Conservation (phyloP, 2,797 vertebrate genomes). For the Falco berigora region DNA sequence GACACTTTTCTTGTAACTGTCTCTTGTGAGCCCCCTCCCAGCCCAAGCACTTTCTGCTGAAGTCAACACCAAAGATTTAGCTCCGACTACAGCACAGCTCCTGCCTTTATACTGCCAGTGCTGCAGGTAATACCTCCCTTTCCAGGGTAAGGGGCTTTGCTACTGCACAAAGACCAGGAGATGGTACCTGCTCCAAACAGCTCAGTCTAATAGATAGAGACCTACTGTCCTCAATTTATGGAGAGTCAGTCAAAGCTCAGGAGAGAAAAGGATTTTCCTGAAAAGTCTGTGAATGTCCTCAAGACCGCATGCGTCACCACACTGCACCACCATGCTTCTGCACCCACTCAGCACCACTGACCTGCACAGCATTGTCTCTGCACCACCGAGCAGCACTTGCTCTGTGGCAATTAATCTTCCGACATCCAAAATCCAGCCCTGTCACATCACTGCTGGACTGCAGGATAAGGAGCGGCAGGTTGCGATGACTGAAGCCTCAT, state of each 20-base stretch:
- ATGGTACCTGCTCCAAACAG: background rate
- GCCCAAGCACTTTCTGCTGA: background rate
- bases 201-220: background rate
- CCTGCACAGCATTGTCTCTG: background rate
- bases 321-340: background rate
- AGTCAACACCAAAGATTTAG: background rate
- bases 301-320: rapidly evolving
- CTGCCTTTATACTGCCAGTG: background rate
- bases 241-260: background rate
- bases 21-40: background rate
- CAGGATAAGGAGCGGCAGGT: background rate
- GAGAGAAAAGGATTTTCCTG: background rate
- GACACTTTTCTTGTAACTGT: background rate
- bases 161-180: background rate
- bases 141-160: background rate
- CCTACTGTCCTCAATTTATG: background rate
- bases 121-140: background rate
- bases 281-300: background rate
- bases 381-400: rapidly evolving
- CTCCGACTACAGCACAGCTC: rapidly evolving
- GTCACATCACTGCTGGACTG: background rate
- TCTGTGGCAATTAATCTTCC: background rate
- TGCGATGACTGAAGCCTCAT: background rate
- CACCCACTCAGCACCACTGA: background rate
- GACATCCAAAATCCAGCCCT: background rate